These are phyloP conservation scores for Microctenopoma stevenorrisi DNA, from an alignment of 2,797 vertebrate species.

Conservation along the genomic window DNA sequence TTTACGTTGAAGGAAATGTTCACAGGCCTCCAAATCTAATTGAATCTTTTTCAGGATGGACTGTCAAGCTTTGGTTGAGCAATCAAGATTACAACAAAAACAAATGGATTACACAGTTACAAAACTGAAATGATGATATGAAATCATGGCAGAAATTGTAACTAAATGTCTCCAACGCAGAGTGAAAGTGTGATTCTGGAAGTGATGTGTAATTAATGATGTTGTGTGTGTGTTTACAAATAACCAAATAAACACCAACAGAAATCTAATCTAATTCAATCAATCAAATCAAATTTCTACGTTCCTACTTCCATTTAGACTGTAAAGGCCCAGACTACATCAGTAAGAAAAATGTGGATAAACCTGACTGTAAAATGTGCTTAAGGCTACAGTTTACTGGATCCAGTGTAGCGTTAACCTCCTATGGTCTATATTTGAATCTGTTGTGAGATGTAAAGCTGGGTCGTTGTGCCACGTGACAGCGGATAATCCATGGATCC, in stretches of 20 bases:
- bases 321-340: background rate
- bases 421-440: slow-evolving; percentile 48
- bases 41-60: background rate
- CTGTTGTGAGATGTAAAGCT: slow-evolving; percentile 39
- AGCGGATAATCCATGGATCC: slow-evolving; percentile 46
- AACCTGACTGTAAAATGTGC: slow-evolving; percentile 6
- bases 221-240: background rate
- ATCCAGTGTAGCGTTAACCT: slow-evolving; percentile 26
- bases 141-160: slow-evolving; percentile 1
- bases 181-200: background rate
- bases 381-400: slow-evolving; percentile 5
- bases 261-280: no score
- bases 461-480: slow-evolving; percentile 26
- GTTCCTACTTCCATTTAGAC: background rate
- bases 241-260: background rate
- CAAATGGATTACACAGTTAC: background rate
- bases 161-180: background rate
- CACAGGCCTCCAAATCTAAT: background rate
- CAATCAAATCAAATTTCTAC: background rate
- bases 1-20: no score
- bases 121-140: slow-evolving; percentile 3
- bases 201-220: background rate
- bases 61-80: background rate
- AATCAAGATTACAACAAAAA: slow-evolving; percentile 3
- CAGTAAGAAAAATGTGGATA: slow-evolving; percentile 4